Conservation (phyloP, 2,888 invertebrate genomes). For the Horisme vitalbata region DNA sequence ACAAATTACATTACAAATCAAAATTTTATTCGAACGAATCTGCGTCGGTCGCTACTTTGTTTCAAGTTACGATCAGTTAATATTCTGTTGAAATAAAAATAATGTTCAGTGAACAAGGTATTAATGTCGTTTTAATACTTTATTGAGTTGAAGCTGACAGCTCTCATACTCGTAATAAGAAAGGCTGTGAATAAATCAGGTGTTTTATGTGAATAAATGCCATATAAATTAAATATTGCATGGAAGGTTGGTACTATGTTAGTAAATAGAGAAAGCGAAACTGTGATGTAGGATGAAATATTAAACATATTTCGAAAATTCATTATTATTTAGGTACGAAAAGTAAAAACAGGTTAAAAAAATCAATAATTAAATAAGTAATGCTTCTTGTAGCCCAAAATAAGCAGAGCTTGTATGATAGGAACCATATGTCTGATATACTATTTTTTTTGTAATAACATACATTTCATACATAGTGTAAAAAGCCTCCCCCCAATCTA, state of each 20-base stretch:
- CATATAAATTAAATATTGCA: constrained; percentile 60
- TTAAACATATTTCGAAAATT: too few species aligned
- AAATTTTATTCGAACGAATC: constrained; percentile 24
- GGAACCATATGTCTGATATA: too few species aligned
- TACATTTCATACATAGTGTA: too few species aligned
- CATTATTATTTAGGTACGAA: too few species aligned
- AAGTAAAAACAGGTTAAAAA: too few species aligned
- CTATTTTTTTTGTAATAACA: too few species aligned
- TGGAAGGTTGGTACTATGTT: constrained; percentile 23
- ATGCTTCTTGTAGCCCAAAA: too few species aligned
- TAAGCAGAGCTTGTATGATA: too few species aligned
- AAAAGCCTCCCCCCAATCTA: too few species aligned
- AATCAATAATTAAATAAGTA: too few species aligned
- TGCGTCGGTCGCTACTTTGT: constrained; percentile 38
- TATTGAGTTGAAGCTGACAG: constrained; percentile 63
- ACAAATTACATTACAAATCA: constrained; percentile 29
- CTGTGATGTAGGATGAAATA: too few species aligned
- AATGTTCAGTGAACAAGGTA: constrained; percentile 46
- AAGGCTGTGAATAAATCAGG: constrained; percentile 60
- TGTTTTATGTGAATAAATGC: constrained; percentile 63
- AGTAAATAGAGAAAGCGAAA: constrained; percentile 45
- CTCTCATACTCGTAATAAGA: constrained; percentile 59
- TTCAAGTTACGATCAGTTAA: constrained; percentile 46
- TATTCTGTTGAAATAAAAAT: constrained; percentile 54
- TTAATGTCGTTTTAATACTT: constrained; percentile 69